These are phyloP conservation scores for Zaprionus ornatus DNA, from an alignment of 1,140 invertebrate species.

Conservation along the genomic window DNA sequence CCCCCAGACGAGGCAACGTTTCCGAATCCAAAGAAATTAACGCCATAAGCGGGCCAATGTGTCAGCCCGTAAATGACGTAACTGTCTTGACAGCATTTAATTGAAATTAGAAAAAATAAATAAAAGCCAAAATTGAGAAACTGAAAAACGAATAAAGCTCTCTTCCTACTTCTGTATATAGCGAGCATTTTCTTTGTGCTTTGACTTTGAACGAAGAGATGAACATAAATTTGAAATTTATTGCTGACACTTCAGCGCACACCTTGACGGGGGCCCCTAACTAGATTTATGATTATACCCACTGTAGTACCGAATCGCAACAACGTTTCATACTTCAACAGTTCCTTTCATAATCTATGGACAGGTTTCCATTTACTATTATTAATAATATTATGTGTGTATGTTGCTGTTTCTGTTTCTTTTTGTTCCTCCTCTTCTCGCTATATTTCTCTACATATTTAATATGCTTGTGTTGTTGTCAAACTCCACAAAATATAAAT, in stretches of 20 bases:
- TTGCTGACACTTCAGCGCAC: conserved; percentile 66
- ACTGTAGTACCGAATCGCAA: conserved; percentile 25
- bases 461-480: conserved; percentile 38
- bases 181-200: conserved; percentile 30
- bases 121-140: conserved; percentile 1
- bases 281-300: conserved; percentile 68
- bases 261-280: conserved; percentile 50
- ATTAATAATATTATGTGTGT: conserved; percentile 27
- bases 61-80: conserved; percentile 57
- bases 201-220: conserved; percentile 54
- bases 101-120: conserved; percentile 19
- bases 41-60: conserved; percentile 46
- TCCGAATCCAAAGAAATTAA: conserved; percentile 7
- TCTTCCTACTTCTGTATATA: neutral
- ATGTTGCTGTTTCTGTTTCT: conserved; percentile 2
- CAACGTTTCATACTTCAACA: conserved; percentile 71
- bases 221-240: conserved; percentile 77
- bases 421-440: neutral
- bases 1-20: neutral
- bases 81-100: conserved; percentile 57
- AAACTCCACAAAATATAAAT: conserved; percentile 35
- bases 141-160: neutral
- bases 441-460: conserved; percentile 30
- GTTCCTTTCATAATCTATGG: conserved; percentile 73
- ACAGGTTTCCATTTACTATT: conserved; percentile 56